Evolutionary conservation across 1,140 invertebrate genomes (phyloP), one percentile per base, ranked within the genome.

Genomic region (Cotesia glomerata): DNA sequence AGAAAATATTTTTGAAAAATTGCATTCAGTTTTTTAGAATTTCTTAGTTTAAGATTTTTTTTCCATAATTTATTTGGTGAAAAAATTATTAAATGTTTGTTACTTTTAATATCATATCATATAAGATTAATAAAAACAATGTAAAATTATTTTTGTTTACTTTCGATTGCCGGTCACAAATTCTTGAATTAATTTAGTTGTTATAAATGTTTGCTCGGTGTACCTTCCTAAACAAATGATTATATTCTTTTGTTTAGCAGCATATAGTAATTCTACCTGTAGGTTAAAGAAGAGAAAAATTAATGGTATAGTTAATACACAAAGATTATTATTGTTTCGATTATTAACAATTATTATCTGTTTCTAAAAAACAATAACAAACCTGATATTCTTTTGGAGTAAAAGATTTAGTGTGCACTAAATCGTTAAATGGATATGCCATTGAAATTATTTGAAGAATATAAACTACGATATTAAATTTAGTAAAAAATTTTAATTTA

Each of bases 201-300:
- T 91, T 76, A 98, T 93, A 84, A 97, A 98, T 36, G 94, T 92
- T 87, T 97, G 97, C 54, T 95, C 95, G 14, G 91, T 89, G 62
- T 91, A 91, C 75, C 94, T 94, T 58, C 92, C 93, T 54, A 97
- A 88, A 82, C 94, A 96, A 63, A 96, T 90, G 74, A 98, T 95
- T 13, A 93, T 93, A 84, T 98, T 96, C 67, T 89, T 89, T 74
- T 93, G 88, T 77, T 91, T 91, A 0, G 94, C 93, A 35, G 91
- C 89, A 80, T 96, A 93, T 71, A 97, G 86, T 64, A 98, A 85
- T 85, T 97, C 95, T 64, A 95, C 89, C 91, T 93, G 78, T 36
- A 79, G 70, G 74, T 35, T 59, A 65, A 72, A 62, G 32, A 62
- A 8, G 9, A 65, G 1, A 51, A 39, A 5, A 32, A 13, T 66